A percentile compares a stretch with the other conserved stretches of the same genome.
phyloP scores from a whole-genome alignment of 1,140 invertebrate genomes.

The Palaemon carinicauda region DNA sequence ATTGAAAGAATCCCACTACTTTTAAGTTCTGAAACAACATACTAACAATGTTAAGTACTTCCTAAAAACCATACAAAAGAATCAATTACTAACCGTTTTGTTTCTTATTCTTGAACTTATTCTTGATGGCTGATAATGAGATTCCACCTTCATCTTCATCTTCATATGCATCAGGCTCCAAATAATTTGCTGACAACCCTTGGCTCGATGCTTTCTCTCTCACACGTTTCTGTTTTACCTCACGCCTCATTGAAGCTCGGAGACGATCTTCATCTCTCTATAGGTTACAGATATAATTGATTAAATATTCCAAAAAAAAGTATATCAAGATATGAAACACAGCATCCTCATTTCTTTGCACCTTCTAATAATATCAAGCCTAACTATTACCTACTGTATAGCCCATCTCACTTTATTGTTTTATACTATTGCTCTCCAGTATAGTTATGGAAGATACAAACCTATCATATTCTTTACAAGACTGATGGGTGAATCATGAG shows the following conservation, averaged over 20 bases:
- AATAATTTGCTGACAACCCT: constrained; percentile 71
- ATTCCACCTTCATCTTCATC: constrained; percentile 91
- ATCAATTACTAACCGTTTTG: constrained; percentile 30
- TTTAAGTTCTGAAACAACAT: too few relatives aligned
- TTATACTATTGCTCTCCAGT: too few relatives aligned
- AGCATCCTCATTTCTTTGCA: too few relatives aligned
- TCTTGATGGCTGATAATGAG: constrained; percentile 93
- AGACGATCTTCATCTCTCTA: constrained; percentile 87
- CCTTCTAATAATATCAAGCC: too few relatives aligned
- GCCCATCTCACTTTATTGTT: too few relatives aligned
- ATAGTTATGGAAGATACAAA: too few relatives aligned
- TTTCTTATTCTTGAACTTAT: constrained; percentile 82
- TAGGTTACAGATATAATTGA: neutral
- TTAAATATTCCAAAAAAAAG: neutral
- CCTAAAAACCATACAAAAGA: too few relatives aligned
- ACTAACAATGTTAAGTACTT: too few relatives aligned
- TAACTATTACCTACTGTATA: too few relatives aligned
- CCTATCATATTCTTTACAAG: too few relatives aligned
- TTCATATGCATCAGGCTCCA: constrained; percentile 77
- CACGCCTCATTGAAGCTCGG: constrained; percentile 81
- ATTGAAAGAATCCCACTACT: too few relatives aligned
- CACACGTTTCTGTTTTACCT: constrained; percentile 72
- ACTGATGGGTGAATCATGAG: too few relatives aligned
- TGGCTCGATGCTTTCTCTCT: constrained; percentile 71
- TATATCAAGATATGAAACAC: neutral